These are phyloP conservation scores for Ovibos moschatus DNA, from an alignment of 2,113 vertebrate genomes.

Conservation along the genomic window DNA sequence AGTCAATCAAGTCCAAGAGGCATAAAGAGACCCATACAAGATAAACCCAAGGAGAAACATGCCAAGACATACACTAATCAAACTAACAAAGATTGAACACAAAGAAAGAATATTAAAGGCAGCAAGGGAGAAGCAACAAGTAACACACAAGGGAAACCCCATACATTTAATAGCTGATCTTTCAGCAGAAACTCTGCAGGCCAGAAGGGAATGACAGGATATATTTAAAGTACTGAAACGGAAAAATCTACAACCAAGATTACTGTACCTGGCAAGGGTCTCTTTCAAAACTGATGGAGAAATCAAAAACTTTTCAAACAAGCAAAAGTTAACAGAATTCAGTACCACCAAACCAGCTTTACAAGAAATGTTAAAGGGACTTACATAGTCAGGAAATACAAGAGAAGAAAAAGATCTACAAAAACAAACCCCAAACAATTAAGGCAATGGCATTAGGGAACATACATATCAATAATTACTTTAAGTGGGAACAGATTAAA, in stretches of 20 bases:
- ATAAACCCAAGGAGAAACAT: not conserved
- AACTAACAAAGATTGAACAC: not conserved
- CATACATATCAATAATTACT: not conserved
- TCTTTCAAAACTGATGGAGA: not conserved
- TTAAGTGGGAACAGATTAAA: not conserved
- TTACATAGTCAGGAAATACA: not conserved
- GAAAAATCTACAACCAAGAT: not conserved
- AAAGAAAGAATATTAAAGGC: not conserved
- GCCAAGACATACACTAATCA: not conserved
- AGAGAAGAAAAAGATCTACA: not conserved
- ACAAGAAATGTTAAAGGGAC: not conserved
- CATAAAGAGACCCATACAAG: not conserved
- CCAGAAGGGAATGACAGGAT: not conserved
- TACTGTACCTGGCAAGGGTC: not conserved
- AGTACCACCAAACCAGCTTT: not conserved
- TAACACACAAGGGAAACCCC: not conserved
- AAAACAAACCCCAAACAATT: not conserved
- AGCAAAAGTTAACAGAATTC: not conserved
- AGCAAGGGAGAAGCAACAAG: not conserved
- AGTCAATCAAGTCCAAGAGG: not conserved
- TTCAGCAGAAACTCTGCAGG: not conserved
- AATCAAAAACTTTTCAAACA: not conserved
- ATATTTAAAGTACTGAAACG: not conserved
- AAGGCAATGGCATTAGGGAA: not conserved
- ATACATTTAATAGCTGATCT: not conserved